Conservation (phyloP, 92 coral and sea anemone genomes). For the Porites rus region DNA sequence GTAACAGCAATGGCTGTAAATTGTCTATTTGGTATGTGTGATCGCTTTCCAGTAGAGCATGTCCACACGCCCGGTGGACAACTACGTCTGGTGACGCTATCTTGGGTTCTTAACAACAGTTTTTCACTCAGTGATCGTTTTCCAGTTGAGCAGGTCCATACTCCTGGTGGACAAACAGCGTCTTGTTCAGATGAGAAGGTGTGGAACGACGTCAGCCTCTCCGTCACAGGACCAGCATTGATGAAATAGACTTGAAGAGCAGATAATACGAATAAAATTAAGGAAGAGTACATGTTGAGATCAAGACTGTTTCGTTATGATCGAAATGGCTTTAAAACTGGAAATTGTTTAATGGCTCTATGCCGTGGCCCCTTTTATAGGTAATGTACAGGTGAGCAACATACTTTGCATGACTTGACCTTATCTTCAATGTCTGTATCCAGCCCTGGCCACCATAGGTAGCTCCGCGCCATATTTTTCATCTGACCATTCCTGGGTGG, state of each 20-base stretch:
- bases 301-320: background rate
- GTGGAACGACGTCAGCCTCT: background rate
- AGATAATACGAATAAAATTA: background rate
- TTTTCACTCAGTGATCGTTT: background rate
- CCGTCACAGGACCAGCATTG: background rate
- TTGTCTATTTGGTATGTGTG: too few species aligned
- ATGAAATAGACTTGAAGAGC: background rate
- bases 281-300: background rate
- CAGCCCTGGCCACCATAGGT: too few species aligned
- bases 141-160: constrained; percentile 1
- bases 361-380: background rate
- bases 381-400: background rate
- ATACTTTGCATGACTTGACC: too few species aligned
- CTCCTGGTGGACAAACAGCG: background rate
- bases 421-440: too few species aligned
- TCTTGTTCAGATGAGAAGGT: background rate
- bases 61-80: background rate
- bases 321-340: background rate
- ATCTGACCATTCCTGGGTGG: background rate
- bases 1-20: too few species aligned
- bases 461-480: too few species aligned
- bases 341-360: background rate
- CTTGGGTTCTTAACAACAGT: background rate
- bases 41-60: too few species aligned
- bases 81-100: background rate